Evolutionary conservation across 2,888 invertebrate species (phyloP).

Genomic region (Thelaira solivaga): DNA sequence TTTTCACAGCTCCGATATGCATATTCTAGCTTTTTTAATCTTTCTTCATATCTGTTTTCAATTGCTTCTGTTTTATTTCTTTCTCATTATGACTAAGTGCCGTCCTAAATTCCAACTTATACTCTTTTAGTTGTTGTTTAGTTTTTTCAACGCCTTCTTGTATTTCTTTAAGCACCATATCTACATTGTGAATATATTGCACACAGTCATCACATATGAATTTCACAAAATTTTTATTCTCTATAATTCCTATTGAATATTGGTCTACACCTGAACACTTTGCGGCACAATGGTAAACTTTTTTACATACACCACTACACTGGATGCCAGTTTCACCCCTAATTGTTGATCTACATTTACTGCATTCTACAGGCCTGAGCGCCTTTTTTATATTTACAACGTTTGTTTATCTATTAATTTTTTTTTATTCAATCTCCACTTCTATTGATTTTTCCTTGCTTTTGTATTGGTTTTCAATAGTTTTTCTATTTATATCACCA

Average conservation of each 20-base stretch:
- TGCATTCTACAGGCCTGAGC: neutral
- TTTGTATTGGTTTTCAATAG: too few relatives aligned
- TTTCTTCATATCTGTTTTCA: too few relatives aligned
- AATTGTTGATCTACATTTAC: neutral
- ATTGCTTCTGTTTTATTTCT: too few relatives aligned
- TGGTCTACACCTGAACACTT: neutral
- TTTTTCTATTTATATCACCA: too few relatives aligned
- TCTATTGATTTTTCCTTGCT: too few relatives aligned
- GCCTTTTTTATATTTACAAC: too few relatives aligned
- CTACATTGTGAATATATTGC: neutral
- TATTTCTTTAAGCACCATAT: neutral
- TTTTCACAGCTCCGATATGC: neutral
- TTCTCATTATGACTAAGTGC: too few relatives aligned
- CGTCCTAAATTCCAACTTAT: too few relatives aligned
- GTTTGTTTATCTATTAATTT: too few relatives aligned
- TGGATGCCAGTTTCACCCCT: neutral
- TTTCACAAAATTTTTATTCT: neutral
- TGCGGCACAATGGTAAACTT: neutral
- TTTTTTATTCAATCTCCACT: too few relatives aligned
- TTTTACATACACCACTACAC: neutral
- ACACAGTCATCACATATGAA: neutral
- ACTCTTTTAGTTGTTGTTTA: too few relatives aligned
- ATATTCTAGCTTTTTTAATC: neutral
- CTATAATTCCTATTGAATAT: neutral
- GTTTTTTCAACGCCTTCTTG: neutral